Base-by-base conservation (phyloP, 2,888 invertebrate species). In the Agonopterix subpropinquella region DNA sequence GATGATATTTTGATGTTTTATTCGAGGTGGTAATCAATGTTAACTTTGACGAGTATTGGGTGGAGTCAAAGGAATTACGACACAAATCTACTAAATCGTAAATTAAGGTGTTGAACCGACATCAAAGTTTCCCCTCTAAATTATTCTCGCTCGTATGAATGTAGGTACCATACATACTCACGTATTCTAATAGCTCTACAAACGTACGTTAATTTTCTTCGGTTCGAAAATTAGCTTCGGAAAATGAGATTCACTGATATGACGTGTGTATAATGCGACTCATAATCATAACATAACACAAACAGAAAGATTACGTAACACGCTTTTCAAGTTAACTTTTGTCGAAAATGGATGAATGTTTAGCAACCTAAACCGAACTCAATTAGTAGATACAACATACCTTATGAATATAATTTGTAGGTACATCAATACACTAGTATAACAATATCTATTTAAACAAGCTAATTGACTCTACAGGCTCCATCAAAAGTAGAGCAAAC, bases 91-190 rank as follows among this genome's bases (percentile, higher is more conserved):
- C 28, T 8, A 44, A 36, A 11, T 44, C 44, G 44, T 35, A 44
- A 44, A 44, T 36, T 44, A 18, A 36, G 11, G 28, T 28, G 28
- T 11, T 43, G 43, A 43, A 28, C 43, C 36, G 44, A 44, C 36
- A 44, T 36, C 36, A 11, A 44, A 44, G 70, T 76, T 72, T 70
- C 64, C 60, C 28, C 61, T 62, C 58, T 76, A 70, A 77, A 78
- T 77, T 73, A 80, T 76, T 75, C 74, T 71, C 61, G 54, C 53
- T 59, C 66, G 70, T 61, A 73, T 80, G 75, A 78, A n/a, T 28
- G 8, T 13, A 13, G 13, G 13, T 37, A 18, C 18, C 28, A 28
- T 28, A 28, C 5, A 4, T 28, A 28, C 28, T 28, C 28, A 4
- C 28, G 7, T 28, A 28, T 28, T 28, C 28, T 28, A 28, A 28